These are phyloP conservation scores for Lasioglossum figueresi DNA, from an alignment of 2,888 invertebrate species.

Conservation along the genomic window DNA sequence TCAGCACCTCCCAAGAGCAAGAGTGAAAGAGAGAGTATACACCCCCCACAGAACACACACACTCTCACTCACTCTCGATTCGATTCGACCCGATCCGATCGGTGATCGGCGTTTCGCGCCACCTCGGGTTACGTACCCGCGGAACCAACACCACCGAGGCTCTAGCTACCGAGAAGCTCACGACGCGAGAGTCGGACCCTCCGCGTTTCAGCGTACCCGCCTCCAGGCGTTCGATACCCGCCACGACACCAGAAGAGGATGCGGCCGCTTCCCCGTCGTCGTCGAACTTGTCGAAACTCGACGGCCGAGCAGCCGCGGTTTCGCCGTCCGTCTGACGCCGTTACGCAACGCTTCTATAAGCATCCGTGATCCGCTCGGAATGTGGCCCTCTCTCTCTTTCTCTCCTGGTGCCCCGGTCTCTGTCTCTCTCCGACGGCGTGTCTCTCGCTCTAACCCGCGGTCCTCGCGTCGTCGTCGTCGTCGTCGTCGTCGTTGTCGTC, in stretches of 20 bases:
- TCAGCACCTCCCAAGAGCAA: background rate
- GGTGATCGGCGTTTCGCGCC: background rate
- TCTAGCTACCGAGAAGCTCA: conserved; percentile 1
- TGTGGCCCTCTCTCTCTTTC: conserved; percentile 71
- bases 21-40: background rate
- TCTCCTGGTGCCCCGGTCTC: background rate
- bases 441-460: conserved; percentile 14
- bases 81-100: background rate
- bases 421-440: conserved; percentile 26
- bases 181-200: background rate
- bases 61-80: background rate
- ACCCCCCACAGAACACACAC: background rate
- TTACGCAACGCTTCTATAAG: conserved; percentile 84
- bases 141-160: conserved; percentile 8
- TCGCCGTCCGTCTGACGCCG: conserved; percentile 75
- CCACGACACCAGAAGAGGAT: conserved; percentile 37
- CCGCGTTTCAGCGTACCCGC: conserved; percentile 23
- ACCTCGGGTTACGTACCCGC: conserved; percentile 17
- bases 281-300: conserved; percentile 67
- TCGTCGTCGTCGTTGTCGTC: background rate
- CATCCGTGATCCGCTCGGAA: conserved; percentile 83
- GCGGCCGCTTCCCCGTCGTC: conserved; percentile 54
- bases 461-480: background rate
- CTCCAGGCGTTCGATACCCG: conserved; percentile 28
- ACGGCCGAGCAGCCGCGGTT: conserved; percentile 68